These are phyloP conservation scores for Phytoseiulus persimilis DNA, from an alignment of 2,888 invertebrate genomes.

Conservation along the genomic window DNA sequence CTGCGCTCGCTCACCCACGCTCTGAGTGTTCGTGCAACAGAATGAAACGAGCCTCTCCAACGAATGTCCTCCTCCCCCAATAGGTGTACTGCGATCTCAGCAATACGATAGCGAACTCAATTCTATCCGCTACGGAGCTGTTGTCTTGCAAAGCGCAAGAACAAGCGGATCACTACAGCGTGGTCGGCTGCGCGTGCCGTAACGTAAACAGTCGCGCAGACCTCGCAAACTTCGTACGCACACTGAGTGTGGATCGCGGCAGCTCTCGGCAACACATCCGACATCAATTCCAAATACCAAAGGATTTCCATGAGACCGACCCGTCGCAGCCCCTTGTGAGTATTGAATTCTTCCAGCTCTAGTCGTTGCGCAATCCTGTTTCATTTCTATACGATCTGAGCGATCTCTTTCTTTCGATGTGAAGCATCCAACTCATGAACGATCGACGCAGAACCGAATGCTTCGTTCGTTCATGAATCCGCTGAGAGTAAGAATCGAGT, in stretches of 20 bases:
- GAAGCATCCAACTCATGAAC: too few relatives aligned
- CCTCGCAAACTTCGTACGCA: constrained; percentile 67
- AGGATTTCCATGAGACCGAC: constrained; percentile 36
- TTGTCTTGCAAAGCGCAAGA: constrained; percentile 65
- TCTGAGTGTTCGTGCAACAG: constrained; percentile 49
- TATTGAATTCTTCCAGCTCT: not conserved
- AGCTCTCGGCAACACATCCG: constrained; percentile 43
- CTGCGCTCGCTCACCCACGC: not conserved
- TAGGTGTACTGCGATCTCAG: constrained; percentile 84
- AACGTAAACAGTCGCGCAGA: constrained; percentile 66
- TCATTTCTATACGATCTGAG: too few relatives aligned
- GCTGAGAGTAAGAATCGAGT: too few relatives aligned
- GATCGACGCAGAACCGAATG: too few relatives aligned
- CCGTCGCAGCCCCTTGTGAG: constrained; percentile 36
- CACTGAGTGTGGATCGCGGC: constrained; percentile 54
- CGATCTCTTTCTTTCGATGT: too few relatives aligned
- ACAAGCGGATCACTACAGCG: constrained; percentile 73
- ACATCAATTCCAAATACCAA: constrained; percentile 43
- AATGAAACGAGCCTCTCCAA: not conserved
- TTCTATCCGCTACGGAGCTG: constrained; percentile 75
- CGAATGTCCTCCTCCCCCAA: constrained; percentile 43
- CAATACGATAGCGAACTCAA: constrained; percentile 73
- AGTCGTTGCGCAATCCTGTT: too few relatives aligned
- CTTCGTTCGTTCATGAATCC: too few relatives aligned
- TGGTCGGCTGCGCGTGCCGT: constrained; percentile 66